phyloP scores from a whole-genome alignment of 2,888 invertebrate genomes.

The Magallana nippona region DNA sequence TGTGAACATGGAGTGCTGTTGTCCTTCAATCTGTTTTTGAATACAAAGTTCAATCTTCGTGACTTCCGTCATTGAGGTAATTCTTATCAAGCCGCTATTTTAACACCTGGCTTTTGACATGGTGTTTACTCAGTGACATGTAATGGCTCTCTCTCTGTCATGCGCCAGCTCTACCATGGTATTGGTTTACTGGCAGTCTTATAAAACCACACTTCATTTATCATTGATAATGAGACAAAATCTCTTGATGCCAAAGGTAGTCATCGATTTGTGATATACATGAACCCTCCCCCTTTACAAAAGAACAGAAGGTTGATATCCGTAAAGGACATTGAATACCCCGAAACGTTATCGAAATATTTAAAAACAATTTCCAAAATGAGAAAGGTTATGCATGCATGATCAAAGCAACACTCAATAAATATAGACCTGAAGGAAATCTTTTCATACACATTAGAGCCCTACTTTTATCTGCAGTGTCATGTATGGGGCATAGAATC shows the following conservation, averaged over 20 bases:
- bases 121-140: background rate
- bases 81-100: background rate
- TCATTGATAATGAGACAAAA: slow-evolving; percentile 22
- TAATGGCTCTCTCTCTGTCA: background rate
- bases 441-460: too few relatives aligned
- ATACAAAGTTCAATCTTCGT: too few relatives aligned
- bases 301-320: too few relatives aligned
- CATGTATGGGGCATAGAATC: too few relatives aligned
- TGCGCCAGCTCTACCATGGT: background rate
- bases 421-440: too few relatives aligned
- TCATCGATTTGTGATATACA: background rate
- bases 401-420: too few relatives aligned
- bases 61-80: background rate
- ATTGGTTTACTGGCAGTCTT: background rate
- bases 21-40: background rate
- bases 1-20: background rate
- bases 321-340: too few relatives aligned
- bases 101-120: slow-evolving; percentile 24
- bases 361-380: too few relatives aligned
- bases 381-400: too few relatives aligned
- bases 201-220: slow-evolving; percentile 1
- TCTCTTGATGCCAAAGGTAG: background rate
- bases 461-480: too few relatives aligned
- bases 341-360: too few relatives aligned
- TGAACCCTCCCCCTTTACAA: too few relatives aligned